Evolutionary conservation across 2,888 invertebrate genomes (phyloP), one percentile per base, ranked within the genome.

Genomic region (Sesia apiformis): DNA sequence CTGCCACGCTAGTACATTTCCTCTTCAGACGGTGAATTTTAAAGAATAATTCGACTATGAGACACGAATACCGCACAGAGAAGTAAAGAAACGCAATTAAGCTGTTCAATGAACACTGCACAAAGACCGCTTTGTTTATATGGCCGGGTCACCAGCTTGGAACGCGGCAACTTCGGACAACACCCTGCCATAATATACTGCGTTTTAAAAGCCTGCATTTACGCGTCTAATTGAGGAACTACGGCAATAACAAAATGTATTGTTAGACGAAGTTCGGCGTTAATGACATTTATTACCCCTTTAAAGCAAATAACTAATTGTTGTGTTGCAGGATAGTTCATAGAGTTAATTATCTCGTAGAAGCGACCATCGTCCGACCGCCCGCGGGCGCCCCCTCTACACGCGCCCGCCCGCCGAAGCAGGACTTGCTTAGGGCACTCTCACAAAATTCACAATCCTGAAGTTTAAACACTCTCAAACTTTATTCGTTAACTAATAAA

Each of bases 401-500:
- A 62, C 57, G 60, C 59, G 57, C 57, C 61, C 62, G 58, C 62
- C 7, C 49, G 49, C 49, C n/a, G 52, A 52, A 50, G 42, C 59
- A 49, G 58, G 56, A 54, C 62, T 61, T 57, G 63, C 66, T 65
- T 63, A 64, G 66, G 63, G 66, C 67, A 63, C 62, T 70, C 70
- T 66, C 76, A 74, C 81, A 76, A 84, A 87, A 84, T 84, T 82
- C 85, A 79, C 77, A 81, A 84, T 84, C 71, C 69, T 74, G 61
- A 85, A 88, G 76, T 87, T 86, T 81, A 80, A 86, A 78, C 83
- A 75, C 79, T 73, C 62, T 62, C 69, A 74, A 88, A 86, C 84
- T 84, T 83, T 83, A 84, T 85, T 85, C 70, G 74, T 76, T 71
- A 82, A 83, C 84, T 86, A 82, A 79, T 85, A 85, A 83, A 87